Percentiles rank a stretch among this genome's conserved stretches.
These are phyloP conservation scores for Eclectus roratus DNA, from an alignment of 2,113 vertebrate genomes.

Conservation along the genomic window DNA sequence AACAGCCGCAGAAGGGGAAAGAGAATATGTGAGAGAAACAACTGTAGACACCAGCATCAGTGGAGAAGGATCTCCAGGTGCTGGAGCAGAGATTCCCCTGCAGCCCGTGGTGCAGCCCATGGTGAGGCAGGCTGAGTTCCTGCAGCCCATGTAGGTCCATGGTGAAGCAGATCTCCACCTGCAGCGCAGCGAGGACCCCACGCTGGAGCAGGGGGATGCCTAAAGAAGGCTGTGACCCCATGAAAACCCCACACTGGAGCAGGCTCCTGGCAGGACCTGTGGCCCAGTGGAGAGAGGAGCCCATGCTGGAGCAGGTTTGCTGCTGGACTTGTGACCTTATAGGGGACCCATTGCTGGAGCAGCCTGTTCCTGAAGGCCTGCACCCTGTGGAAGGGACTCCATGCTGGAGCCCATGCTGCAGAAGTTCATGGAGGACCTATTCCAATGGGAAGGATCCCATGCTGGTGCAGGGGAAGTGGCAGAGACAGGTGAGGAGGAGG, in stretches of 20 bases:
- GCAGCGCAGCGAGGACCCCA: background rate
- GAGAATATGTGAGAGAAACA: background rate
- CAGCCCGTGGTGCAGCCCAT: background rate
- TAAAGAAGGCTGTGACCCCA: background rate
- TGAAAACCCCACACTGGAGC: background rate
- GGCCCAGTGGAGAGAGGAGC: background rate
- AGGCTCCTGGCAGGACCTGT: background rate
- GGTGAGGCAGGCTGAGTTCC: background rate
- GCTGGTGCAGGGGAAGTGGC: background rate
- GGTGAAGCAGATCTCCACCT: background rate
- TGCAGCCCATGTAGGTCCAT: background rate
- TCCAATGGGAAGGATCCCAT: background rate
- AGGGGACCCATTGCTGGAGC: background rate
- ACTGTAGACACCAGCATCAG: too few species aligned
- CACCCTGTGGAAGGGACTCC: background rate
- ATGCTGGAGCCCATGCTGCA: background rate
- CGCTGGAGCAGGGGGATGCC: background rate
- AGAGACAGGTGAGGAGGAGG: background rate
- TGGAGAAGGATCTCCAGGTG: background rate
- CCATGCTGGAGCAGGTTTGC: background rate
- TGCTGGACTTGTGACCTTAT: background rate
- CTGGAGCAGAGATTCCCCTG: background rate
- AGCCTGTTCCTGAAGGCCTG: background rate
- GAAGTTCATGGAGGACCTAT: background rate
- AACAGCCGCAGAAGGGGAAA: background rate